A percentile compares a stretch with the other conserved stretches of the same genome.
These are phyloP conservation scores for Carpatolechia fugitivella DNA, from an alignment of 2,888 invertebrate species.

Conservation along the genomic window DNA sequence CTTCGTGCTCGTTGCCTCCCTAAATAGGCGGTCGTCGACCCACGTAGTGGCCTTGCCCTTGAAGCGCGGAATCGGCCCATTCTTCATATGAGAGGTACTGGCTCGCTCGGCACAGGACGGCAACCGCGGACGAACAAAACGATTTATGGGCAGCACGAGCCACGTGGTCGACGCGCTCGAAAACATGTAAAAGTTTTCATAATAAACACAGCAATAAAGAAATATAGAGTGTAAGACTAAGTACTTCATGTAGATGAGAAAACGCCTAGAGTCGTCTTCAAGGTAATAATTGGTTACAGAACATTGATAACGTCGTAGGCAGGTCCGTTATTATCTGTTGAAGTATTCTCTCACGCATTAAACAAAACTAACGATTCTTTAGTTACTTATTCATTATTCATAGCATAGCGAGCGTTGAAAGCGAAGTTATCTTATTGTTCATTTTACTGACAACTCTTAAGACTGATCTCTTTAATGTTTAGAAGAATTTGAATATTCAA, in stretches of 20 bases:
- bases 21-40: conserved; percentile 61
- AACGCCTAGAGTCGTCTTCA: neutral
- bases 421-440: conserved; percentile 19
- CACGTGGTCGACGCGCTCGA: conserved; percentile 6
- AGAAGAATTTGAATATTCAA: neutral
- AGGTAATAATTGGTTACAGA: neutral
- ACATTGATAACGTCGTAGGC: conserved; percentile 3
- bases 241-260: too few relatives aligned
- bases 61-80: conserved; percentile 45
- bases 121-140: conserved; percentile 18
- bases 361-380: neutral
- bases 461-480: neutral
- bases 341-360: conserved; percentile 6
- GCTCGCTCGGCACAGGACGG: neutral
- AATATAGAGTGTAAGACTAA: neutral
- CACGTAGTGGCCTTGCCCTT: conserved; percentile 66
- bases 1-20: conserved; percentile 32
- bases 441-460: neutral
- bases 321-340: neutral
- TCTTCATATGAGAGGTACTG: conserved; percentile 29
- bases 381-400: conserved; percentile 2
- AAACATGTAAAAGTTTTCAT: neutral
- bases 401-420: neutral
- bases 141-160: conserved; percentile 4
- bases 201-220: neutral